Conservation (phyloP, 2,113 vertebrate species). For the Catharus bicknelli region DNA sequence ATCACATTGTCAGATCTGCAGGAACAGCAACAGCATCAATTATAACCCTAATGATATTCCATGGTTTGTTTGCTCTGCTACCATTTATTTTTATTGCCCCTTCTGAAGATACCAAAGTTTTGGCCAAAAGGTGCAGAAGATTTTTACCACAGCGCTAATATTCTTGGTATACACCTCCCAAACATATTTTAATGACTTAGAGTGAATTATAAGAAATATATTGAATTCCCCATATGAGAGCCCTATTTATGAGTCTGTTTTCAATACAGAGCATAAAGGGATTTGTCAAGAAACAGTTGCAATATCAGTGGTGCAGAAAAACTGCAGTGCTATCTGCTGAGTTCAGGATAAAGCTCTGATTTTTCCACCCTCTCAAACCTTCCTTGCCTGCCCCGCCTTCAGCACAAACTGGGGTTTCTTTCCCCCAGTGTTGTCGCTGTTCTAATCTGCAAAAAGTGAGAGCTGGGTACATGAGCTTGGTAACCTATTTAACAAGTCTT, state of each 20-base stretch:
- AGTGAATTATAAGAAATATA: conserved; percentile 29
- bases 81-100: background rate
- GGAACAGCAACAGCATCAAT: background rate
- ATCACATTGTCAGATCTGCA: background rate
- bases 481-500: conserved; percentile 41
- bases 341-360: background rate
- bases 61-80: background rate
- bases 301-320: conserved; percentile 54
- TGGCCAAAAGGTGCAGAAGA: background rate
- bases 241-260: conserved; percentile 56
- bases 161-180: background rate
- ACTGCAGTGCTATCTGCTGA: background rate
- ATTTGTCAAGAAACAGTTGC: conserved; percentile 65
- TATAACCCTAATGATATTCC: background rate
- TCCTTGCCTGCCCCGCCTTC: background rate
- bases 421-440: background rate
- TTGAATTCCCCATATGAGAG: conserved; percentile 47
- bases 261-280: conserved; percentile 52
- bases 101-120: conserved; percentile 28
- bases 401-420: background rate
- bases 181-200: conserved; percentile 50
- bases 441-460: background rate
- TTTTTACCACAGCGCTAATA: background rate
- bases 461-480: background rate
- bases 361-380: background rate